Conservation (phyloP, 1,140 invertebrate genomes). For the Lineus longissimus region DNA sequence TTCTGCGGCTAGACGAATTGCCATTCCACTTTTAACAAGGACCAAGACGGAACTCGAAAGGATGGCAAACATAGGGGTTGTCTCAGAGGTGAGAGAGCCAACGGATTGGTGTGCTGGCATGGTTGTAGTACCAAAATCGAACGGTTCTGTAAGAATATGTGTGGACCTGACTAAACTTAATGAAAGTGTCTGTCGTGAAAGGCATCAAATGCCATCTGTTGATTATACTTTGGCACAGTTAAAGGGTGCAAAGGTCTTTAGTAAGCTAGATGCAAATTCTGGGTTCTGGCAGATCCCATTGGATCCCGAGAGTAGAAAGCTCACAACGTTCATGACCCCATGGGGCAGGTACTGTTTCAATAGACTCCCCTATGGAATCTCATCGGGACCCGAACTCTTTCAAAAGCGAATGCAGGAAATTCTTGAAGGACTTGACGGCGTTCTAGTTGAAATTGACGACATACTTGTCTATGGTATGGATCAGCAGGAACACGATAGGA, state of each 20-base stretch:
- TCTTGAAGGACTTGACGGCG: no score
- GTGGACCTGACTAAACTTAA: constrained; percentile 11
- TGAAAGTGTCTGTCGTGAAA: neutral
- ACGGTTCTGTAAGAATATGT: neutral
- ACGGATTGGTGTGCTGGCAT: constrained; percentile 7
- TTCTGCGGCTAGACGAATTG: neutral
- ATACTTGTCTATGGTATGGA: no score
- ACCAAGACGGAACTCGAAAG: neutral
- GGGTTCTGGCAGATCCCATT: constrained; percentile 6
- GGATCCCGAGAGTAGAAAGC: no score
- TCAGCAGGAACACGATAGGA: no score
- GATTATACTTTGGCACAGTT: constrained; percentile 5
- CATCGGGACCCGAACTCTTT: no score
- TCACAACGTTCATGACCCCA: no score
- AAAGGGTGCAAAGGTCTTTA: neutral
- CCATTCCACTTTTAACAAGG: neutral
- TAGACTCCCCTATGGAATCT: no score
- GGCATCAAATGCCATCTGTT: neutral
- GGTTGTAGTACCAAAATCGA: neutral
- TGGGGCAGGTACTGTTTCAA: no score
- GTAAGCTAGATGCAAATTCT: neutral
- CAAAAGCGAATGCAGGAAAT: no score
- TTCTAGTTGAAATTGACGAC: no score
- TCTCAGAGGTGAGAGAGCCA: neutral
- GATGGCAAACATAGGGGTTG: neutral